These are phyloP conservation scores for Stichodactyla mertensii DNA, from an alignment of 64 coral and sea anemone genomes.

Conservation along the genomic window DNA sequence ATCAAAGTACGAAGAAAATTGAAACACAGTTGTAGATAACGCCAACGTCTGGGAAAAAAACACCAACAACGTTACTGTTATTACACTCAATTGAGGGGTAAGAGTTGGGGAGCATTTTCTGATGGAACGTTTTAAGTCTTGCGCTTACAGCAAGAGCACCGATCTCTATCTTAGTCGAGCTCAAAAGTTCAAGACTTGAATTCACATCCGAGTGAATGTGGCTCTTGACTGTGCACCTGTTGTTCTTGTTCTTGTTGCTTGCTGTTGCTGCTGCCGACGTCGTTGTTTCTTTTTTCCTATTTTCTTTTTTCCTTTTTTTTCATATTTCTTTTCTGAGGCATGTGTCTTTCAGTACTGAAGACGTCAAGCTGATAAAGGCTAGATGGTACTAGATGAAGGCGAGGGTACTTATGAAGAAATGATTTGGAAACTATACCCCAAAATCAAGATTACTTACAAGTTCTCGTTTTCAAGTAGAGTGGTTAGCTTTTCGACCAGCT, in stretches of 20 bases:
- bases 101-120: not conserved
- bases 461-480: constrained; percentile 58
- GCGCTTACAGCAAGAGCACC: no score
- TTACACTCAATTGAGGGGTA: not conserved
- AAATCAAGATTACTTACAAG: constrained; percentile 60
- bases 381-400: not conserved
- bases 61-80: not conserved
- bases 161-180: no score
- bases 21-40: constrained; percentile 81
- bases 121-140: not conserved
- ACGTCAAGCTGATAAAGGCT: not conserved
- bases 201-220: no score
- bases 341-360: not conserved
- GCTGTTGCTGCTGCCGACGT: no score
- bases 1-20: constrained; percentile 65
- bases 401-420: not conserved
- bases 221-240: no score
- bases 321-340: no score
- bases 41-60: constrained; percentile 70
- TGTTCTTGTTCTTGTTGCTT: no score
- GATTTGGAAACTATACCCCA: not conserved
- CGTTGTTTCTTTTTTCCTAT: not conserved
- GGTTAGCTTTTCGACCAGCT: constrained; percentile 52
- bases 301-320: not conserved
- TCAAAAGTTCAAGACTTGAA: no score